Evolutionary conservation across 2,797 vertebrate species (phyloP).

Genomic region (Hirundo rustica): DNA sequence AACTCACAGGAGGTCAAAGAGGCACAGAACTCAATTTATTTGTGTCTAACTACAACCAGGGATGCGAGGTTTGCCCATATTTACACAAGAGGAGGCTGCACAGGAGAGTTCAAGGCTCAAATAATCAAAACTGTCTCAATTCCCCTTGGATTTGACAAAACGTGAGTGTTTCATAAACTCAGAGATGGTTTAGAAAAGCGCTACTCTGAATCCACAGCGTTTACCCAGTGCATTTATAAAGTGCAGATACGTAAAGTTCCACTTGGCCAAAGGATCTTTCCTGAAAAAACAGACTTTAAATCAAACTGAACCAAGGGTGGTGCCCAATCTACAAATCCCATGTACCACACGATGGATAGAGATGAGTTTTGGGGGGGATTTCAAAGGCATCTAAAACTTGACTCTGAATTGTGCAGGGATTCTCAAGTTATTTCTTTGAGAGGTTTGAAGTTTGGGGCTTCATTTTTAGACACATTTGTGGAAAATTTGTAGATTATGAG

Average conservation of each 20-base stretch:
- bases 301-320: neutral
- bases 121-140: neutral
- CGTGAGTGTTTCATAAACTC: neutral
- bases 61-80: neutral
- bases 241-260: neutral
- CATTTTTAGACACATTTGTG: neutral
- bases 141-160: neutral
- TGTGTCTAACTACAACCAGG: accelerated
- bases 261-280: neutral
- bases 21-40: neutral
- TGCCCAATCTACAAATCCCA: neutral
- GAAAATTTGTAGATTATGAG: neutral
- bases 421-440: neutral
- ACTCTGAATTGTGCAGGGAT: neutral
- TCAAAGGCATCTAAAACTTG: neutral
- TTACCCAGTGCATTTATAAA: neutral
- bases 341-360: neutral
- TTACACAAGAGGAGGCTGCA: neutral
- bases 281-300: neutral
- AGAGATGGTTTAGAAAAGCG: neutral
- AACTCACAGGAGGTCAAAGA: neutral
- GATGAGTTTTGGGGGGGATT: neutral
- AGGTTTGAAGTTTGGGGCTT: neutral
- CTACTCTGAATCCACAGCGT: no score
- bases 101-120: neutral